Evolutionary conservation across 2,113 vertebrate species (phyloP).

Genomic region (Anoura caudifer): DNA sequence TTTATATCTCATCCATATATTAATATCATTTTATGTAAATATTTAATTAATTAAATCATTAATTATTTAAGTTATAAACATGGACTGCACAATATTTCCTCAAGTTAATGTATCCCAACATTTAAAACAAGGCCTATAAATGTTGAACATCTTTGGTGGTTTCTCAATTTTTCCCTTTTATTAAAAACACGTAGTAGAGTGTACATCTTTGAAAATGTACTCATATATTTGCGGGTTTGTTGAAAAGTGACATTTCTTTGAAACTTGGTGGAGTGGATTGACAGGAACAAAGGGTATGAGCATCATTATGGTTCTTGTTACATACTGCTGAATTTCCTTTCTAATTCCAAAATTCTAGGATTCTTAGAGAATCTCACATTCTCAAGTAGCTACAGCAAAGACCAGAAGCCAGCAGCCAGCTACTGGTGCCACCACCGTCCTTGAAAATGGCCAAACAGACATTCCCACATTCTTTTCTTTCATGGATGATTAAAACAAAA

Average conservation of each 20-base stretch:
- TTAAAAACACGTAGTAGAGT: background rate
- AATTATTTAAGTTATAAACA: constrained; percentile 14
- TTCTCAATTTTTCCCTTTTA: background rate
- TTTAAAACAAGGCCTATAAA: background rate
- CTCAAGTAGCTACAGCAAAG: background rate
- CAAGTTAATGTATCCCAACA: background rate
- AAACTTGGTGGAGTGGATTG: background rate
- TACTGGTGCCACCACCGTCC: constrained; percentile 17
- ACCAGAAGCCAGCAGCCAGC: background rate
- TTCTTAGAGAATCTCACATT: background rate
- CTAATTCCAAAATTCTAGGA: constrained; percentile 12
- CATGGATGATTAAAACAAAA: constrained; percentile 52
- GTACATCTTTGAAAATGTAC: background rate
- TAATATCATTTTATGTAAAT: background rate
- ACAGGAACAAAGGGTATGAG: background rate
- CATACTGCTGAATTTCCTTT: background rate
- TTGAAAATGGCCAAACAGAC: constrained; percentile 33
- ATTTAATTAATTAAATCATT: background rate
- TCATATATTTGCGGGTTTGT: background rate
- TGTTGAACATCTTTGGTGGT: background rate
- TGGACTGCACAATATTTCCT: background rate
- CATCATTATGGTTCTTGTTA: constrained; percentile 1
- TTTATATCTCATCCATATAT: background rate
- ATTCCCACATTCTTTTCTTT: constrained; percentile 40
- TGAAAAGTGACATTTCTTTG: background rate